Base-by-base conservation (phyloP, 1,140 invertebrate species). In the Himalopsyche phryganea region DNA sequence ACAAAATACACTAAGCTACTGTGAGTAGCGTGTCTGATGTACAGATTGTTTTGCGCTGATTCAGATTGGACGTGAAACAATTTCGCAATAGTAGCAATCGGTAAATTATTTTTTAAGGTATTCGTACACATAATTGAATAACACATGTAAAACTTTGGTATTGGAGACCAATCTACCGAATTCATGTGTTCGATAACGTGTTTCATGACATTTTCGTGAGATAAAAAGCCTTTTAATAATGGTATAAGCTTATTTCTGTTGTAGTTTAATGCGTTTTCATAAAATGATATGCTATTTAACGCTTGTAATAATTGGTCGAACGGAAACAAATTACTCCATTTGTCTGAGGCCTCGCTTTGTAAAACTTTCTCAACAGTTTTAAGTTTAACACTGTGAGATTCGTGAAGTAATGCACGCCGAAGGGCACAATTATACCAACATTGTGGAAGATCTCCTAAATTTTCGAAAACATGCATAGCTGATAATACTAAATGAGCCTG, bases 401-500 rank as follows among this genome's bases (percentile, higher is more conserved):
- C 61, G 13, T 63, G 61, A 15, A 40, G 23, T 14, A 63, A 35
- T 7, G 57, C 49, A 48, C 61, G 18, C 32, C 42, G 41, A 33
- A 63, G 33, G 9, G 48, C 40, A 60, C 65, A 70, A 50, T 65
- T 63, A 63, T 64, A 57, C 70, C 70, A 72, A 4, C 44, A 54
- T 18, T 53, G 42, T 44, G 68, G 66, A 20, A 71, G 55, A 46
- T 32, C 46, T 48, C 20, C 45, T 6, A 70, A 38, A 45, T 61
- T 60, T 38, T 51, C 52, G n/a, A 69, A 64, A 33, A 72, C 51
- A 18, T 65, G 53, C 13, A 70, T 58, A 13, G 67, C 53, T 1
- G 68, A 65, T 47, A 60, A 54, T 18, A 72, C 65, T 18, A 72
- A 53, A 65, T 72, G 67, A 20, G 67, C 61, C 54, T 69, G 68